Conservation (phyloP, 1,140 invertebrate genomes). For the Conus betulinus region DNA sequence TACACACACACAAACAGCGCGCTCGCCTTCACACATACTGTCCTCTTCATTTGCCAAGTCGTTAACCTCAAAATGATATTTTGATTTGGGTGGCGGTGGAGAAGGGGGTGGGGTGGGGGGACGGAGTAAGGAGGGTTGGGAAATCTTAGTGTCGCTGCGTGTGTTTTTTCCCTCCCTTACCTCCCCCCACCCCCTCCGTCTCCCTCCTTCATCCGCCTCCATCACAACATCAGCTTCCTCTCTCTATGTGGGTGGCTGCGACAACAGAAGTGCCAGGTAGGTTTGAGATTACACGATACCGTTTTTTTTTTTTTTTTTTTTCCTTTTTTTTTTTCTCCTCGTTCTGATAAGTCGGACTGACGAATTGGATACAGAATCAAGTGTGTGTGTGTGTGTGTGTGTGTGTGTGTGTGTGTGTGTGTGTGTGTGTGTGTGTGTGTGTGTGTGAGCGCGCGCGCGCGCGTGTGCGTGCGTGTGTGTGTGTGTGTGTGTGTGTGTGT, state of each 20-base stretch:
- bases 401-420: not conserved
- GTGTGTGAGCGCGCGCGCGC: not conserved
- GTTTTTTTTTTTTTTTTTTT: not conserved
- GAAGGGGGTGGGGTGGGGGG: too few species aligned
- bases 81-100: too few species aligned
- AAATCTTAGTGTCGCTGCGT: too few species aligned
- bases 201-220: not conserved
- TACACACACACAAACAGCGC: too few species aligned
- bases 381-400: not conserved
- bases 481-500: conserved; percentile 14
- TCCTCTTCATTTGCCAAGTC: too few species aligned
- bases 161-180: not conserved
- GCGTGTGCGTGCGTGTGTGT: not conserved
- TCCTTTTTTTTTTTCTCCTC: not conserved
- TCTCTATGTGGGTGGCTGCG: not conserved
- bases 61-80: too few species aligned
- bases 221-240: not conserved
- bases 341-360: not conserved
- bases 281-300: not conserved
- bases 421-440: not conserved
- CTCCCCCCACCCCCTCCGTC: not conserved
- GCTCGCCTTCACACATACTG: too few species aligned
- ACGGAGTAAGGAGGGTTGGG: too few species aligned
- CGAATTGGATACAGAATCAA: not conserved
- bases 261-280: too few species aligned